Evolutionary conservation across 2,797 vertebrate genomes (phyloP).

Genomic region (Gallinago solitaria): DNA sequence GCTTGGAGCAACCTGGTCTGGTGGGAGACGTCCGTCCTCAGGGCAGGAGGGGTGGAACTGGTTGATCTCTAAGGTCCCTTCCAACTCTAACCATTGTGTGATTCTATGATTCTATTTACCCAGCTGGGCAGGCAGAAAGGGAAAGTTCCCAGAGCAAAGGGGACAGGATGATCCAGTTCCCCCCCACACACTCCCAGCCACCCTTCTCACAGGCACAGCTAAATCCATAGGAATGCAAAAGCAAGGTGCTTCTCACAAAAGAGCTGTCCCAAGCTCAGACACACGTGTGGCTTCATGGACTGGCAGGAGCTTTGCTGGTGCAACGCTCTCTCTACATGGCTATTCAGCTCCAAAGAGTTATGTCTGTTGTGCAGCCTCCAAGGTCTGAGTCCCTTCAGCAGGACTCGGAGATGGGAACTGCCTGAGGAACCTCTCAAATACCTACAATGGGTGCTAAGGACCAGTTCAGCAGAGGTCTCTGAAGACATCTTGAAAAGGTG

Average conservation of each 20-base stretch:
- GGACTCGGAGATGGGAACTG: neutral
- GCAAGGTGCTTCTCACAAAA: neutral
- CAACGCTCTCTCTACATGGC: rapidly evolving
- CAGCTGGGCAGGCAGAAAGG: neutral
- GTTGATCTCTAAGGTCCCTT: too few relatives aligned
- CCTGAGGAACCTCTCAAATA: neutral
- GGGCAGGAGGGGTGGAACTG: too few relatives aligned
- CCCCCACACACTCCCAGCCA: too few relatives aligned
- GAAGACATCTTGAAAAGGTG: neutral
- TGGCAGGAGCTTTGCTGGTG: neutral
- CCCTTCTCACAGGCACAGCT: neutral
- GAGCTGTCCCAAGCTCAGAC: neutral
- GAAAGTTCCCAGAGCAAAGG: neutral
- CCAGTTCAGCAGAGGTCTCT: neutral
- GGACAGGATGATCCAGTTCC: neutral
- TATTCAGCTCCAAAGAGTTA: neutral
- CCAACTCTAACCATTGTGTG: too few relatives aligned
- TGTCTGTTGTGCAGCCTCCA: rapidly evolving
- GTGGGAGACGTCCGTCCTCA: too few relatives aligned
- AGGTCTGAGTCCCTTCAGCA: neutral
- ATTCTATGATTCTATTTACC: neutral
- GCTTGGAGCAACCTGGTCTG: too few relatives aligned
- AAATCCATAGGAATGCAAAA: neutral
- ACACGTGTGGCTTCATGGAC: rapidly evolving
- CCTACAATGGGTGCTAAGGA: rapidly evolving